Percentiles rank a stretch among this genome's conserved stretches.
Conservation (phyloP, 2,888 invertebrate genomes). For the Congeria kusceri region DNA sequence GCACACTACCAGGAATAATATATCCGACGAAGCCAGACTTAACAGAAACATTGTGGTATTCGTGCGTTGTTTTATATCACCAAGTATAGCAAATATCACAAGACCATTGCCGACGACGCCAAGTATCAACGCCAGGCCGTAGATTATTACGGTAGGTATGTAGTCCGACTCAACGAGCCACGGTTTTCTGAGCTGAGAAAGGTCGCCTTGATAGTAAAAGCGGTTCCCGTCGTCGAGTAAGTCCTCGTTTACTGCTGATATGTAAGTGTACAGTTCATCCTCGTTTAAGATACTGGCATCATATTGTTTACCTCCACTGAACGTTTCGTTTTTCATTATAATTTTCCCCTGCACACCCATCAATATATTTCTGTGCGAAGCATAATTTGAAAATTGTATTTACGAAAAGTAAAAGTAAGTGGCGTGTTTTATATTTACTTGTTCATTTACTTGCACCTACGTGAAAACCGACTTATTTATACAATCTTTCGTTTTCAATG, state of each 20-base stretch:
- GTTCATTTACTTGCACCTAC: too few relatives aligned
- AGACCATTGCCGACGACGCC: conserved; percentile 86
- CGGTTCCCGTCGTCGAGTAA: conserved; percentile 25
- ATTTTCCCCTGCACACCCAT: too few relatives aligned
- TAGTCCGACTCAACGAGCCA: conserved; percentile 70
- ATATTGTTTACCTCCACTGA: too few relatives aligned
- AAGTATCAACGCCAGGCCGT: conserved; percentile 82
- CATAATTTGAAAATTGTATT: too few relatives aligned
- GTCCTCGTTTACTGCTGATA: neutral
- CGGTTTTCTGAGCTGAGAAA: conserved; percentile 69
- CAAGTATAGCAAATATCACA: conserved; percentile 85
- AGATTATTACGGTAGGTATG: conserved; percentile 72
- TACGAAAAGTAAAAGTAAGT: too few relatives aligned
- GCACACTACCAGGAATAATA: conserved; percentile 85
- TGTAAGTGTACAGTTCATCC: neutral
- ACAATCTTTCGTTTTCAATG: too few relatives aligned
- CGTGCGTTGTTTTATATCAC: conserved; percentile 83
- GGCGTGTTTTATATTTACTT: too few relatives aligned
- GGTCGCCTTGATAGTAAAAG: conserved; percentile 69
- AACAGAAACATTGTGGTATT: conserved; percentile 81
- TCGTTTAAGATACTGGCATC: too few relatives aligned
- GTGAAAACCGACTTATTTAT: too few relatives aligned
- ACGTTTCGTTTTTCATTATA: too few relatives aligned
- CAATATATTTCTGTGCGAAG: too few relatives aligned
- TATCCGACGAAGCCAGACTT: conserved; percentile 84